These are phyloP conservation scores for Protophormia terraenovae DNA, from an alignment of 2,888 invertebrate species.

Conservation along the genomic window DNA sequence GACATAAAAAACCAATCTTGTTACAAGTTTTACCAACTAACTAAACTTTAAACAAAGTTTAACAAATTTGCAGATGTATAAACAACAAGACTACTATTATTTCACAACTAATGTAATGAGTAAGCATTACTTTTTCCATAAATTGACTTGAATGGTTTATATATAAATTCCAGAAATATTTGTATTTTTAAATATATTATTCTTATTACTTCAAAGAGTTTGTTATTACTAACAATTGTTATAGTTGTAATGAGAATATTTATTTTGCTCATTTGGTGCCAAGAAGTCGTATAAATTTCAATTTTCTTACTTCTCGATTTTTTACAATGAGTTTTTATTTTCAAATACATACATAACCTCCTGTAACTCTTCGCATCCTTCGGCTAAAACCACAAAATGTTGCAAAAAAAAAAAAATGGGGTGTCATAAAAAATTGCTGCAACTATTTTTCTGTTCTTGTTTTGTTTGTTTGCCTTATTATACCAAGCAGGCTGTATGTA, in stretches of 20 bases:
- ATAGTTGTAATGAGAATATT: not conserved
- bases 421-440: not conserved
- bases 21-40: too few relatives aligned
- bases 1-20: too few relatives aligned
- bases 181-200: not conserved
- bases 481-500: not conserved
- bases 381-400: not conserved
- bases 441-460: not conserved
- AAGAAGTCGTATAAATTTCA: slow-evolving; percentile 61
- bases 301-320: slow-evolving; percentile 11
- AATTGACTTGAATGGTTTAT: not conserved
- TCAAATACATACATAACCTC: not conserved
- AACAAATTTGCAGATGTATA: too few relatives aligned
- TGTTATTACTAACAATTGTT: slow-evolving; percentile 22
- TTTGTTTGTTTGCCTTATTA: not conserved
- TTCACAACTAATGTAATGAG: not conserved
- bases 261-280: slow-evolving; percentile 51
- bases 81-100: not conserved
- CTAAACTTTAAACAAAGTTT: too few relatives aligned
- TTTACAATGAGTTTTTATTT: slow-evolving; percentile 17
- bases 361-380: not conserved
- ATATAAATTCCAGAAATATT: not conserved
- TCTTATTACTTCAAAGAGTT: not conserved
- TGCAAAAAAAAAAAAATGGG: not conserved
- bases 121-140: not conserved